These are phyloP conservation scores for Adineta ricciae DNA, from an alignment of 2,888 invertebrate genomes.

Conservation along the genomic window DNA sequence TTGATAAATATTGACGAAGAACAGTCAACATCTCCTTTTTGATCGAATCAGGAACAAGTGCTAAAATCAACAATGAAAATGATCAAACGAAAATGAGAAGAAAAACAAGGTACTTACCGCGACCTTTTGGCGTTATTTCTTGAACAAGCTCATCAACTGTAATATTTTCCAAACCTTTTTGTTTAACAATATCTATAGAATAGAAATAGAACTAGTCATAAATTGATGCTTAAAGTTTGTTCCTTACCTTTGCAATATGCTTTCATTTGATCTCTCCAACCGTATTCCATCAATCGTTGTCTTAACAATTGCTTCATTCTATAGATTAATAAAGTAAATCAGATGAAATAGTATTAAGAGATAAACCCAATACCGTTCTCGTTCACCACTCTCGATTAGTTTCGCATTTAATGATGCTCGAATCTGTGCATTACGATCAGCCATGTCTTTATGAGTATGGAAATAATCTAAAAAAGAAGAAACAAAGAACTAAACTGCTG, in stretches of 20 bases:
- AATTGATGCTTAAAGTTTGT: background rate
- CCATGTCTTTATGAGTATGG: background rate
- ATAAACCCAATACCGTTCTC: constrained; percentile 47
- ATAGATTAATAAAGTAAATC: background rate
- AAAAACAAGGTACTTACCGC: constrained; percentile 46
- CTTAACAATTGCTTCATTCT: constrained; percentile 64
- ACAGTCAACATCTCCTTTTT: constrained; percentile 80
- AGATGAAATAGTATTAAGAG: background rate
- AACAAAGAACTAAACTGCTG: background rate
- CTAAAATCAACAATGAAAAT: constrained; percentile 40
- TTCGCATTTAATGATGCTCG: constrained; percentile 50
- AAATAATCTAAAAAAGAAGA: background rate
- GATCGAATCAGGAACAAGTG: constrained; percentile 76
- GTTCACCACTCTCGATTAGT: constrained; percentile 51
- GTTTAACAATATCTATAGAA: constrained; percentile 59
- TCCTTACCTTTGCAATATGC: constrained; percentile 67
- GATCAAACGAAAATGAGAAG: background rate
- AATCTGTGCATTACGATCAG: constrained; percentile 39
- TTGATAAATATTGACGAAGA: constrained; percentile 68
- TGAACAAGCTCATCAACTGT: constrained; percentile 72
- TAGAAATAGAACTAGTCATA: constrained; percentile 3
- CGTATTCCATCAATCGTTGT: constrained; percentile 73
- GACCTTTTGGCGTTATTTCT: constrained; percentile 73
- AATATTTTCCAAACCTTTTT: constrained; percentile 64
- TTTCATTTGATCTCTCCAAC: constrained; percentile 84